Evolutionary conservation across 2,113 vertebrate species (phyloP).

Genomic region (Sapajus apella): DNA sequence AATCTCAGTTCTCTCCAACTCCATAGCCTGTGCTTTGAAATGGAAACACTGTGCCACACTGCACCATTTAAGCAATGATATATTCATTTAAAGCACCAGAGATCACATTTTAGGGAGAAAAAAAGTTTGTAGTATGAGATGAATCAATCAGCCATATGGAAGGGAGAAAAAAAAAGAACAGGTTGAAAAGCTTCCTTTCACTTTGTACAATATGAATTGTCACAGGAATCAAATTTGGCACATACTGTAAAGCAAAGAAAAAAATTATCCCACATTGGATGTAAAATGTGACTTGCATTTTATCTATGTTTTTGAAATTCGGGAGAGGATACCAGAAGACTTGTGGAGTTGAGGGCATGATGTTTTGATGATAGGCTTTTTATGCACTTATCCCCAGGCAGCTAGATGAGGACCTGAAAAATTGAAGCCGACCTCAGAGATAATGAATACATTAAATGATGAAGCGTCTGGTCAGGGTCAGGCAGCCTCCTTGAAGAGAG

Average conservation of each 20-base stretch:
- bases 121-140: slow-evolving; percentile 56
- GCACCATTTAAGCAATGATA: slow-evolving; percentile 60
- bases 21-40: neutral
- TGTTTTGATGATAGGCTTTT: slow-evolving; percentile 38
- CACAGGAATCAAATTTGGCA: slow-evolving; percentile 65
- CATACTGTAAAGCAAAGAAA: slow-evolving; percentile 32
- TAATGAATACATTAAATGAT: slow-evolving; percentile 30
- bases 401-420: slow-evolving; percentile 21
- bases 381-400: slow-evolving; percentile 46
- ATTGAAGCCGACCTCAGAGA: slow-evolving; percentile 58
- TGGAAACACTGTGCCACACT: neutral
- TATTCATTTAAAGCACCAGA: slow-evolving; percentile 68
- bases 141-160: slow-evolving; percentile 63
- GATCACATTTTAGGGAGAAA: slow-evolving; percentile 68
- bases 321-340: slow-evolving; percentile 23
- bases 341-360: neutral
- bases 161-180: slow-evolving; percentile 39
- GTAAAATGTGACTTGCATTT: slow-evolving; percentile 60
- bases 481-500: slow-evolving; percentile 36
- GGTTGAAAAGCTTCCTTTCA: slow-evolving; percentile 60
- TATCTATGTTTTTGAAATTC: slow-evolving; percentile 40
- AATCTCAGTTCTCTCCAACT: neutral
- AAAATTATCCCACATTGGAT: slow-evolving; percentile 48
- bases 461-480: neutral
- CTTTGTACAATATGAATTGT: slow-evolving; percentile 72